These are phyloP conservation scores for Lasioglossum villosulum DNA, from an alignment of 2,888 invertebrate species.

Conservation along the genomic window DNA sequence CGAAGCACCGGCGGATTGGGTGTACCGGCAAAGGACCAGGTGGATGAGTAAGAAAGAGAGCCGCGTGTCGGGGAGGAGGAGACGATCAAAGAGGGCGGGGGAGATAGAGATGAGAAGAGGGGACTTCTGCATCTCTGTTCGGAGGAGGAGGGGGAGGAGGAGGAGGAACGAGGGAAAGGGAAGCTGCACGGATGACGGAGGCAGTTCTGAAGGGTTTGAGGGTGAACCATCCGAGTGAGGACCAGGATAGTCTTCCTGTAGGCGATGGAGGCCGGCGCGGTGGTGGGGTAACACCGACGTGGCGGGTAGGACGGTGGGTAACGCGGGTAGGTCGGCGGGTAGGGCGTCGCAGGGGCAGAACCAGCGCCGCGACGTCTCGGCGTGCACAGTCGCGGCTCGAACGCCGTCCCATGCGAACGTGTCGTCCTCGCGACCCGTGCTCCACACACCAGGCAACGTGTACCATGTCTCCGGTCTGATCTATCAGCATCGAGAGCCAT, in stretches of 20 bases:
- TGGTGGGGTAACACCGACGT: conserved; percentile 69
- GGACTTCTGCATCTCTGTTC: conserved; percentile 1
- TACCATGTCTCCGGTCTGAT: conserved; percentile 50
- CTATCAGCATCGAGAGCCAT: neutral
- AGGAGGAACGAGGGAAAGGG: conserved; percentile 14
- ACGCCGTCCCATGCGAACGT: conserved; percentile 81
- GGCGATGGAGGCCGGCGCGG: conserved; percentile 65
- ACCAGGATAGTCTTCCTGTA: conserved; percentile 64
- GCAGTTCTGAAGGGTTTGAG: conserved; percentile 68
- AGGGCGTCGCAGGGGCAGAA: conserved; percentile 82
- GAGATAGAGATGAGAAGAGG: neutral
- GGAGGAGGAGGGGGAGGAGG: conserved; percentile 49
- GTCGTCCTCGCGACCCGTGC: conserved; percentile 65
- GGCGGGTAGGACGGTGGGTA: conserved; percentile 77
- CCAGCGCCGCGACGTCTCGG: conserved; percentile 82
- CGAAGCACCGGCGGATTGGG: conserved; percentile 8
- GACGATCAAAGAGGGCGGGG: conserved; percentile 17
- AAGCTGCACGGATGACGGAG: conserved; percentile 58
- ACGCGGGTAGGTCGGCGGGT: conserved; percentile 75
- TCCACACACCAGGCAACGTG: conserved; percentile 43
- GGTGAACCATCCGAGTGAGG: conserved; percentile 72
- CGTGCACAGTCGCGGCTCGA: conserved; percentile 83
- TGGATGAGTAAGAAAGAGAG: conserved; percentile 14
- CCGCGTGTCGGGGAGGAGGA: neutral
- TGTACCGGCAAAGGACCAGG: conserved; percentile 14